phyloP scores from a whole-genome alignment of 2,888 invertebrate species.

The Tiliacea aurago region DNA sequence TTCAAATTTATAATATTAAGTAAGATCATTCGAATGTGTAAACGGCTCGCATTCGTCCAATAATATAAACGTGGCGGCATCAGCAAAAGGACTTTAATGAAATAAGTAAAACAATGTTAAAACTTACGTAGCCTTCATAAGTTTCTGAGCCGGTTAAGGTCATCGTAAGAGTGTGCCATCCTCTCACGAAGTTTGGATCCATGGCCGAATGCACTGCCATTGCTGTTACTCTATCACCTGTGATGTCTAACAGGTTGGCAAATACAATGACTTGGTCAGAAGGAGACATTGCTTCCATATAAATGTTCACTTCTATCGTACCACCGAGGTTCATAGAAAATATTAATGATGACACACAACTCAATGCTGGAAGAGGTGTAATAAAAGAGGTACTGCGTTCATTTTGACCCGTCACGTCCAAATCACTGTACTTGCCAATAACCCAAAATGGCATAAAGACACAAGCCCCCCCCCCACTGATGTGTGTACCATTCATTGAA shows the following conservation, averaged over 20 bases:
- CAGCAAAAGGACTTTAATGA: too few species aligned
- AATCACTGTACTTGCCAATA: constrained; percentile 45
- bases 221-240: background rate
- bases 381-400: constrained; percentile 68
- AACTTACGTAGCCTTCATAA: constrained; percentile 44
- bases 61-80: too few species aligned
- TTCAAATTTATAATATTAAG: too few species aligned
- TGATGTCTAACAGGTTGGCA: background rate
- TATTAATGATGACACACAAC: constrained; percentile 28
- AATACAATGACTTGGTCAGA: background rate
- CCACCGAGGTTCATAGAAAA: background rate
- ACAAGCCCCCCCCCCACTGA: constrained; percentile 60
- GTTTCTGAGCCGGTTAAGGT: constrained; percentile 3
- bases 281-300: background rate
- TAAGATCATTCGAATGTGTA: too few species aligned
- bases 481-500: constrained; percentile 68
- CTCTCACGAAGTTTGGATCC: background rate
- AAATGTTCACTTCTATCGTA: constrained; percentile 20
- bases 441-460: constrained; percentile 61
- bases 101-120: background rate
- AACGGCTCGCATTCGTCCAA: too few species aligned
- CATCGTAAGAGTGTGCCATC: constrained; percentile 39
- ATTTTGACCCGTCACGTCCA: constrained; percentile 54
- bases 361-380: constrained; percentile 43
- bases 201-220: background rate